Evolutionary conservation across 2,888 invertebrate genomes (phyloP).

Genomic region (Acanthoscelides obtectus): DNA sequence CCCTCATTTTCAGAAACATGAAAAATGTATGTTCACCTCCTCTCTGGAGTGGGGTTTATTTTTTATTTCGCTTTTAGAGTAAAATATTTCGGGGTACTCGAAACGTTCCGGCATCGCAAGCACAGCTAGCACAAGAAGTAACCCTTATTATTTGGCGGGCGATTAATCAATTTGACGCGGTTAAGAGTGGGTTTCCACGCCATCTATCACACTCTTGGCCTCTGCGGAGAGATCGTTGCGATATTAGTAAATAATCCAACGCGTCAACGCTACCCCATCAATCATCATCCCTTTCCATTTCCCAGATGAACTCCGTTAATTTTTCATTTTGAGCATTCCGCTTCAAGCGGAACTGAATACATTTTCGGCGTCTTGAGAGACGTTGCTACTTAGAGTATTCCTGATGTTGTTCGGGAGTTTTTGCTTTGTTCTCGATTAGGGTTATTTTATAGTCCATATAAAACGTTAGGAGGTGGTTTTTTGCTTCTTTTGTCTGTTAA

Average conservation of each 20-base stretch:
- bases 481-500: no score
- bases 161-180: background rate
- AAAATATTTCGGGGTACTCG: background rate
- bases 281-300: background rate
- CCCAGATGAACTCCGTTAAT: background rate
- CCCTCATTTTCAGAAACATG: background rate
- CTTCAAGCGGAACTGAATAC: background rate
- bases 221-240: background rate
- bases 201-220: background rate
- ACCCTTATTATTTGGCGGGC: background rate
- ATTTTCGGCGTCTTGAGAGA: background rate
- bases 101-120: background rate
- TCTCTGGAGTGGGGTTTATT: background rate
- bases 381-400: background rate
- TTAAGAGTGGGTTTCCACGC: background rate
- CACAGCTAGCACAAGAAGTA: background rate
- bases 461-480: no score
- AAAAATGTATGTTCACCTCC: background rate
- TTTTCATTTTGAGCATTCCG: background rate
- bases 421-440: background rate
- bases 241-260: background rate
- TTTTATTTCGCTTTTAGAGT: background rate
- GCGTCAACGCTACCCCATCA: background rate
- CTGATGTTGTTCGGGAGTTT: background rate
- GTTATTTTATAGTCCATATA: background rate